Evolutionary conservation across 1,140 invertebrate genomes (phyloP).

Genomic region (Protaetia brevitarsis): DNA sequence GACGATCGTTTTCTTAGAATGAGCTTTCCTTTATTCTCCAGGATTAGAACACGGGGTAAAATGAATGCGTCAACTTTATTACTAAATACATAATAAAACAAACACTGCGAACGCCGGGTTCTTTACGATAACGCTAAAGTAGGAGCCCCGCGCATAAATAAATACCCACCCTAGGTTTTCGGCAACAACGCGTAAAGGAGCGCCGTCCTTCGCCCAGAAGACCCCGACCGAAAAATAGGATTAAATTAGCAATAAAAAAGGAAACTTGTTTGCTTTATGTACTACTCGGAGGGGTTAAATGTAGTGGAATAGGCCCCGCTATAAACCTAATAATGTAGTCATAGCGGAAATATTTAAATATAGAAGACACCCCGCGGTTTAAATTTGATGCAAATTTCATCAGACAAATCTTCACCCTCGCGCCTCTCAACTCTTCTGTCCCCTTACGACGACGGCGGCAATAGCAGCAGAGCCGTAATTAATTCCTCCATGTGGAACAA

Average conservation of each 20-base stretch:
- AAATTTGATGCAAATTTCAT: conserved; percentile 9
- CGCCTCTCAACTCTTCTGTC: not conserved
- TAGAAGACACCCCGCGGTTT: conserved; percentile 6
- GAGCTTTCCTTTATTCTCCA: too few species aligned
- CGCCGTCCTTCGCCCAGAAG: too few species aligned
- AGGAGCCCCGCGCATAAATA: too few species aligned
- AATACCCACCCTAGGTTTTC: too few species aligned
- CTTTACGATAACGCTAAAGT: too few species aligned
- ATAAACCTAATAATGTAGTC: conserved; percentile 7
- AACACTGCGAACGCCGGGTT: too few species aligned
- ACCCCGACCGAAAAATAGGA: not conserved
- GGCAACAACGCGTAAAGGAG: too few species aligned
- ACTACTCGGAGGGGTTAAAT: not conserved
- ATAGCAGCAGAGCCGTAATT: not conserved
- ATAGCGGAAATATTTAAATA: conserved; percentile 15
- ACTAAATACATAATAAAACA: too few species aligned
- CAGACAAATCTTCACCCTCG: not conserved
- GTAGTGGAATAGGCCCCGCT: not conserved
- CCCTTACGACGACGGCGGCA: not conserved
- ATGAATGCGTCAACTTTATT: too few species aligned
- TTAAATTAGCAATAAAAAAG: conserved; percentile 13
- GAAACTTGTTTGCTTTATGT: conserved; percentile 16
- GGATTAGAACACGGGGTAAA: too few species aligned
- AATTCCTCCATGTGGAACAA: not conserved
- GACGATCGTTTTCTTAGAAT: too few species aligned